These are phyloP conservation scores for Drosophila nebulosa DNA, from an alignment of 1,140 invertebrate species.

Conservation along the genomic window DNA sequence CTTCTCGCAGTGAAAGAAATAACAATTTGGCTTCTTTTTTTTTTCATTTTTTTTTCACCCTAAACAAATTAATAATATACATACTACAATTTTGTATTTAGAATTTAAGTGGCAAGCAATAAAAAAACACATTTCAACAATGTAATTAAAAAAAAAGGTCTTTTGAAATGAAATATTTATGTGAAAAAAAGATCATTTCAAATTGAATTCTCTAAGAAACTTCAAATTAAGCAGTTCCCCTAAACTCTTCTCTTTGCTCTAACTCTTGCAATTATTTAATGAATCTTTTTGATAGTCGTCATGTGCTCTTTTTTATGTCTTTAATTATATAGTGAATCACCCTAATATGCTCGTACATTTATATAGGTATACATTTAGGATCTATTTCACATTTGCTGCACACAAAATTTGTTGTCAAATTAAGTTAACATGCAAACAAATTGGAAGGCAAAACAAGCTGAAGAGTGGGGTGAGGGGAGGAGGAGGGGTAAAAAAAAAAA, in stretches of 20 bases:
- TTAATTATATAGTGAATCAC: background rate
- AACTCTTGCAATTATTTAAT: background rate
- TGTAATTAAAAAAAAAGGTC: no score
- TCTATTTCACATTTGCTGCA: constrained; percentile 34
- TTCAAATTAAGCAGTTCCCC: no score
- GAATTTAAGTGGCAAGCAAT: constrained; percentile 1
- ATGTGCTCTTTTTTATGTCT: background rate
- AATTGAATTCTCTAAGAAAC: no score
- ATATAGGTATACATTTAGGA: constrained; percentile 37
- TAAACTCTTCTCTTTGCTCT: no score
- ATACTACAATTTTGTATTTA: background rate
- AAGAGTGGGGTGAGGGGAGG: background rate
- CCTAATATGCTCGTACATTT: constrained; percentile 12
- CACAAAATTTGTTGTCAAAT: constrained; percentile 11
- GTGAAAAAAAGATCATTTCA: no score
- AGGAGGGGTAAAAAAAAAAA: background rate
- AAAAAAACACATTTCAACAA: background rate
- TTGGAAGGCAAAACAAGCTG: constrained; percentile 22
- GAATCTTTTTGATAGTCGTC: background rate
- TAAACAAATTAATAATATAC: background rate
- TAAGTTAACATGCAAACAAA: constrained; percentile 35
- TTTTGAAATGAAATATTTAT: no score
- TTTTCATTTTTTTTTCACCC: background rate
- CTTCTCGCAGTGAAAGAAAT: constrained; percentile 37
- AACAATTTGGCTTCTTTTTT: no score